Conservation (phyloP, 1,140 invertebrate species). For the Bombus picipes region DNA sequence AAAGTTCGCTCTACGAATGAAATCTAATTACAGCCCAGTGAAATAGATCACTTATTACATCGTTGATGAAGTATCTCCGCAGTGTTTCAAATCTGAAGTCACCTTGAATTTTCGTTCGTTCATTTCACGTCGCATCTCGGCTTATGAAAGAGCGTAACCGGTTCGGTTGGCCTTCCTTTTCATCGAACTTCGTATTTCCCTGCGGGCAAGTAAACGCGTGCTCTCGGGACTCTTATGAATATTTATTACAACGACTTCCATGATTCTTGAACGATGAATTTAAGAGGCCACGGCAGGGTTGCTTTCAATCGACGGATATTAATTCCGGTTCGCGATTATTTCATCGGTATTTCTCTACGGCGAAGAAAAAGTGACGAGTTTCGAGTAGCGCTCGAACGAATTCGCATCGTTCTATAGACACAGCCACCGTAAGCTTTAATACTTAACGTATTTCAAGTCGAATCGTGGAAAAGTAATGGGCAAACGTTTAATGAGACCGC, state of each 20-base stretch:
- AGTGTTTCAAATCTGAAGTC: neutral
- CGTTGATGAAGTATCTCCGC: neutral
- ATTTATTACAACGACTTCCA: neutral
- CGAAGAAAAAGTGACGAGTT: neutral
- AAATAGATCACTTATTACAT: neutral
- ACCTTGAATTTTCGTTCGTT: neutral
- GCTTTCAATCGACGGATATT: neutral
- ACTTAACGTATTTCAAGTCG: neutral
- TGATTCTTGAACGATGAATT: constrained; percentile 1
- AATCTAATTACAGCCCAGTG: neutral
- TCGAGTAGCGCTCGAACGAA: neutral
- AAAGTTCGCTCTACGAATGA: neutral
- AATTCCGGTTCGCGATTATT: neutral
- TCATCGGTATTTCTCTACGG: neutral
- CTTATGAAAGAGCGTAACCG: neutral
- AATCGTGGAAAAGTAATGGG: neutral
- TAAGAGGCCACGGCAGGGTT: neutral
- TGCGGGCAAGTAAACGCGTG: neutral
- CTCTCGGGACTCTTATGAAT: neutral
- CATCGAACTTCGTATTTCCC: neutral
- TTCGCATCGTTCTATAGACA: neutral
- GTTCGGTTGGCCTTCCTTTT: neutral
- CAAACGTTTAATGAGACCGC: neutral
- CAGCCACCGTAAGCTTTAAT: no score
- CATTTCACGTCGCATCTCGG: no score